These are phyloP conservation scores for Halocynthia aurantium DNA, from an alignment of 23 tunicate genomes.

Conservation along the genomic window DNA sequence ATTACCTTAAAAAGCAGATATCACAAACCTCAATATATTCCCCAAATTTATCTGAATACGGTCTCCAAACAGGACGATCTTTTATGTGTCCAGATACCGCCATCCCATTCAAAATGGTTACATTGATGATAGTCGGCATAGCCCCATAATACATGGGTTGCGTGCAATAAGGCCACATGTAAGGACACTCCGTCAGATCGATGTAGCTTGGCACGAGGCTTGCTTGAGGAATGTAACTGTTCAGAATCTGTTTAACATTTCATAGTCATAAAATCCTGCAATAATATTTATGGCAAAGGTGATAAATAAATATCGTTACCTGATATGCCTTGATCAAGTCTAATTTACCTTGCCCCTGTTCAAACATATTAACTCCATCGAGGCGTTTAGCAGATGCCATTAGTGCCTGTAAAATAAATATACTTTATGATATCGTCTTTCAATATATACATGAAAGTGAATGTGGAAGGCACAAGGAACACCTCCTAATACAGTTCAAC, in stretches of 20 bases:
- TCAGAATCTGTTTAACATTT: constrained; percentile 33
- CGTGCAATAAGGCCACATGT: constrained; percentile 99
- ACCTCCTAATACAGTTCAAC: constrained; percentile 3
- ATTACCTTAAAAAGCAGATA: too few relatives aligned
- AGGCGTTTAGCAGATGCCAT: constrained; percentile 86
- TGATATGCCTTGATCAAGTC: constrained; percentile 78
- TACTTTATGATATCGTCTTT: not conserved
- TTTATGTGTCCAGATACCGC: constrained; percentile 78
- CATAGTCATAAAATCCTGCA: not conserved
- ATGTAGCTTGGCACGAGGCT: constrained; percentile 80
- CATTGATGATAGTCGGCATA: constrained; percentile 76
- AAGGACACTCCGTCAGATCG: constrained; percentile 92
- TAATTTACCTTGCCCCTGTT: constrained; percentile 92
- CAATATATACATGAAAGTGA: not conserved
- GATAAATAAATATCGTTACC: constrained; percentile 25
- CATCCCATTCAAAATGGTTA: constrained; percentile 90
- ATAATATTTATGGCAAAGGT: not conserved
- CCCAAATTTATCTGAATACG: constrained; percentile 54
- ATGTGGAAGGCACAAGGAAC: not conserved
- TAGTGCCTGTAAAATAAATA: constrained; percentile 18
- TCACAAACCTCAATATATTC: constrained; percentile 43
- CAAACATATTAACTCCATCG: constrained; percentile 83
- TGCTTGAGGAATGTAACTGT: constrained; percentile 89
- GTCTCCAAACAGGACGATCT: constrained; percentile 61
- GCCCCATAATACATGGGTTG: constrained; percentile 91